Evolutionary conservation across 2,797 vertebrate species (phyloP).

Genomic region (Gephyroberyx darwinii): DNA sequence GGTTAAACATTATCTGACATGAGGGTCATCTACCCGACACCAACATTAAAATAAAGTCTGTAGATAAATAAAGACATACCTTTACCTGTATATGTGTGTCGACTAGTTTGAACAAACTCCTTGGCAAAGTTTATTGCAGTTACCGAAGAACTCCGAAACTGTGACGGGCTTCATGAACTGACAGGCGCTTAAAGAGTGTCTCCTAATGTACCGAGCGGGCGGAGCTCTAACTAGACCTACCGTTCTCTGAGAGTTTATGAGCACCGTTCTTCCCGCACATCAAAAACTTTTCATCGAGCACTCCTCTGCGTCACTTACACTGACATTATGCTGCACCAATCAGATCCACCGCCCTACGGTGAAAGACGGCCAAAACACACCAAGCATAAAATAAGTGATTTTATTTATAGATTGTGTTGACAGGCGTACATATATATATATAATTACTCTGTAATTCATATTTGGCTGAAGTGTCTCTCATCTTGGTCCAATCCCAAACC

Average conservation of each 20-base stretch:
- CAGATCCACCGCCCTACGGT: neutral
- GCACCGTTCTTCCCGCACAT: conserved; percentile 31
- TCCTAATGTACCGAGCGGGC: conserved; percentile 17
- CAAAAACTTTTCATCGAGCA: fast-evolving
- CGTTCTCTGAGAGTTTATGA: too few species aligned
- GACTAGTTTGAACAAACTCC: too few species aligned
- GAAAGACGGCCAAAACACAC: conserved; percentile 31
- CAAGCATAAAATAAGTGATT: conserved; percentile 12
- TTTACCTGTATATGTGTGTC: conserved; percentile 38
- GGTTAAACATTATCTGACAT: too few species aligned
- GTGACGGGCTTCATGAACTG: neutral
- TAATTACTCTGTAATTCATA: neutral
- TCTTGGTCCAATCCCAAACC: conserved; percentile 1
- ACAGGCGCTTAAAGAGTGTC: neutral
- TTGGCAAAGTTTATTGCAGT: conserved; percentile 1
- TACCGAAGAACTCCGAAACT: neutral
- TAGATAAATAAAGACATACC: neutral
- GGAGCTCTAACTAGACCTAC: fast-evolving
- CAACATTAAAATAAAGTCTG: neutral
- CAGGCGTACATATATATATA: neutral
- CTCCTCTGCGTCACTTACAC: neutral
- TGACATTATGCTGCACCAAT: conserved; percentile 36
- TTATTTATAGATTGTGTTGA: conserved; percentile 68
- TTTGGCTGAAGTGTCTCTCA: neutral
- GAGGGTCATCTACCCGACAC: too few species aligned